Percentiles rank a stretch among this genome's conserved stretches.
These are phyloP conservation scores for Nemotelus pantherinus DNA, from an alignment of 2,888 invertebrate genomes.

Conservation along the genomic window DNA sequence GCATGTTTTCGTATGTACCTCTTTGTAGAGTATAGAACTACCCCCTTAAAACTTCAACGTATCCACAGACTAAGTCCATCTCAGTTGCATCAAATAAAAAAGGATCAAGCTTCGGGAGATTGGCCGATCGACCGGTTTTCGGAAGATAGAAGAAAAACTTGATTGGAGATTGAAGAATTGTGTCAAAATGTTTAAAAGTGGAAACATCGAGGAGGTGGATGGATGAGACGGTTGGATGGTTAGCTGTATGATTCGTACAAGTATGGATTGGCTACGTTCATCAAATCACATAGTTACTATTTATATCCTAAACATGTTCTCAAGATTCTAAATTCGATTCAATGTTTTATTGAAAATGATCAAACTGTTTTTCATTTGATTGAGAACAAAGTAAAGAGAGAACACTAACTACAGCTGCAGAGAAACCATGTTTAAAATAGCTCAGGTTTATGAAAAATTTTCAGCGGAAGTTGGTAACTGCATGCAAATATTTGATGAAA, in stretches of 20 bases:
- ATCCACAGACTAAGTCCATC: neutral
- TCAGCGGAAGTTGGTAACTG: no score
- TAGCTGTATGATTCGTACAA: neutral
- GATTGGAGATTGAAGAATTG: constrained; percentile 19
- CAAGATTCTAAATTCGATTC: no score
- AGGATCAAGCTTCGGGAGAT: neutral
- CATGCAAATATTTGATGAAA: no score
- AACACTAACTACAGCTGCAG: no score
- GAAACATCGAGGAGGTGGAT: neutral
- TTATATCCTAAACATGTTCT: constrained; percentile 7
- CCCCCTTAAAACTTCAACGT: no score
- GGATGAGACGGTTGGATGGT: neutral
- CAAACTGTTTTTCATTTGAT: no score
- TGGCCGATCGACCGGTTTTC: neutral
- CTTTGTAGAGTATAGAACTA: no score
- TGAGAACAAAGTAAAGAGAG: no score
- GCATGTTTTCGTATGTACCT: no score
- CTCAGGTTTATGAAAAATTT: no score
- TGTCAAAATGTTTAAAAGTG: constrained; percentile 36
- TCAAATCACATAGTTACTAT: neutral
- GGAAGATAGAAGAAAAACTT: constrained; percentile 13
- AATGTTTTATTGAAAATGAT: no score
- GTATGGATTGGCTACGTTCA: neutral
- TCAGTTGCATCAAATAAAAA: neutral
- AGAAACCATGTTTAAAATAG: no score